phyloP scores from a whole-genome alignment of 2,113 vertebrate species.

The Muscicapa adusta region DNA sequence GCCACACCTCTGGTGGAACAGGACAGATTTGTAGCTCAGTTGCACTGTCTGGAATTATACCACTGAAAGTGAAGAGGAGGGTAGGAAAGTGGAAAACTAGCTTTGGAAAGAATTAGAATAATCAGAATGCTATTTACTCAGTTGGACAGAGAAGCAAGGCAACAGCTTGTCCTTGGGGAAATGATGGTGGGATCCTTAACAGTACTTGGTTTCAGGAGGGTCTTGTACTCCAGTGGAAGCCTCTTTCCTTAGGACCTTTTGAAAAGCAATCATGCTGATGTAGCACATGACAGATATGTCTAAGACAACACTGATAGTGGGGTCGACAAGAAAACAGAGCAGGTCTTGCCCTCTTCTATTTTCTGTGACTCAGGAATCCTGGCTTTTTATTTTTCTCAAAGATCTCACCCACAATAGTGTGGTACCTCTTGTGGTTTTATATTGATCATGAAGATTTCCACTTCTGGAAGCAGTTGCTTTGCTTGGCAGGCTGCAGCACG shows the following conservation, averaged over 20 bases:
- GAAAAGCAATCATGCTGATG: neutral
- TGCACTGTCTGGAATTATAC: neutral
- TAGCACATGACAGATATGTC: neutral
- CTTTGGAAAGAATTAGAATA: neutral
- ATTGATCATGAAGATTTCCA: slow-evolving; percentile 26
- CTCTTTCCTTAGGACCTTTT: neutral
- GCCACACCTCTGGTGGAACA: neutral
- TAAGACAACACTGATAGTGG: neutral
- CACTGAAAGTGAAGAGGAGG: neutral
- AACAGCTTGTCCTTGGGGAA: neutral
- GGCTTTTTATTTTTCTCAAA: neutral
- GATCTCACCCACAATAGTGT: neutral
- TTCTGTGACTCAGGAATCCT: neutral
- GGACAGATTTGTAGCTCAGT: neutral
- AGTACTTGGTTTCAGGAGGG: neutral
- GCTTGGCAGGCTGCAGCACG: slow-evolving; percentile 11
- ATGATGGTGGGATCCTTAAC: neutral
- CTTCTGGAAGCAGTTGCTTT: slow-evolving; percentile 15
- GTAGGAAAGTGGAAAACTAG: neutral
- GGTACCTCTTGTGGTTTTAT: neutral
- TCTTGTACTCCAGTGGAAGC: neutral
- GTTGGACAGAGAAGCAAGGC: neutral
- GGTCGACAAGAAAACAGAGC: neutral
- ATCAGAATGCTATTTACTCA: neutral
- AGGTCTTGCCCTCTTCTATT: neutral